phyloP scores from a whole-genome alignment of 2,888 invertebrate species.

The Tipula unca region DNA sequence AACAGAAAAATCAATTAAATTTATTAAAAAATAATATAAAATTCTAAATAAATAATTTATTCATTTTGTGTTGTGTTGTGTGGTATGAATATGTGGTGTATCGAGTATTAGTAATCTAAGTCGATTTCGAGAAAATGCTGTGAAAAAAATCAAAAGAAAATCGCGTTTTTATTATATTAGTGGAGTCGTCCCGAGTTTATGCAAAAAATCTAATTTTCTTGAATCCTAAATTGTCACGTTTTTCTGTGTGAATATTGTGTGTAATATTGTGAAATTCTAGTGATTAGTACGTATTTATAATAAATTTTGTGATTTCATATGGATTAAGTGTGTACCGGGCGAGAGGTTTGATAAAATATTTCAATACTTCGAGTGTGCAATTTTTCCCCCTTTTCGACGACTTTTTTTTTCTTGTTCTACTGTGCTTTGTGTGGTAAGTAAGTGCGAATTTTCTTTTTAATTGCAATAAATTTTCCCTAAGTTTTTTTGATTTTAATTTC shows the following conservation, averaged over 20 bases:
- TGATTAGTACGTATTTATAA: not conserved
- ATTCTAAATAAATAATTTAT: slow-evolving; percentile 8
- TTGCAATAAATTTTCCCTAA: not conserved
- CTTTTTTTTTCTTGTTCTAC: not conserved
- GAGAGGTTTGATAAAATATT: not conserved
- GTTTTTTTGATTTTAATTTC: not conserved
- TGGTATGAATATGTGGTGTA: not conserved
- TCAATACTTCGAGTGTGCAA: not conserved
- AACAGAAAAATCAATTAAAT: not conserved
- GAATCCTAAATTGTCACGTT: not conserved
- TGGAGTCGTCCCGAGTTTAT: not conserved
- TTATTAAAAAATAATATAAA: not conserved
- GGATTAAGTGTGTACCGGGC: not conserved
- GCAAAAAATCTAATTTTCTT: not conserved
- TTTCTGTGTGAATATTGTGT: not conserved
- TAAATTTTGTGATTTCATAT: not conserved
- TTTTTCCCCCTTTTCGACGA: not conserved
- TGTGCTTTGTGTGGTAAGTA: not conserved
- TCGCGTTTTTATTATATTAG: not conserved
- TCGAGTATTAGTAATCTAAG: not conserved
- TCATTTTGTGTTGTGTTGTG: not conserved
- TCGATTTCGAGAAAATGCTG: not conserved
- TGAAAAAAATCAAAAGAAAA: not conserved
- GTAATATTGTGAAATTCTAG: not conserved
- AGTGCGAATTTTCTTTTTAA: not conserved